Conservation (phyloP, 2,797 vertebrate species). For the Liasis olivaceus region DNA sequence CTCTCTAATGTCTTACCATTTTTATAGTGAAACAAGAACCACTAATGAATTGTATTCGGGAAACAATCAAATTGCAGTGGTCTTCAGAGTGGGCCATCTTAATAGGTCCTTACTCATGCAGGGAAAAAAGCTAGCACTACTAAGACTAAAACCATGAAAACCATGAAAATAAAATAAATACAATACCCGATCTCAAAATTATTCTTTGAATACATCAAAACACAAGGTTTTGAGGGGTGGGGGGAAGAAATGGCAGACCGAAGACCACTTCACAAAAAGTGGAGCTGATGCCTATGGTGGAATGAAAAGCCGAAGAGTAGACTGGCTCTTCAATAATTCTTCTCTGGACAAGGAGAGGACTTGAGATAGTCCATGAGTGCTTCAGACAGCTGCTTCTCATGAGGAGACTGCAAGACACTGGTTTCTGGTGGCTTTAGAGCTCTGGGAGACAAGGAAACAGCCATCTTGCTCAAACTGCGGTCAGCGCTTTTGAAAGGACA, state of each 20-base stretch:
- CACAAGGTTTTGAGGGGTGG: neutral
- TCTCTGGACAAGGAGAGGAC: neutral
- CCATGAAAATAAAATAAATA: neutral
- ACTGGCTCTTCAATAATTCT: neutral
- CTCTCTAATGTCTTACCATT: neutral
- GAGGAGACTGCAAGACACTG: neutral
- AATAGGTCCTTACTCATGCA: neutral
- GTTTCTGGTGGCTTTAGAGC: neutral
- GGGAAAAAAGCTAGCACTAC: neutral
- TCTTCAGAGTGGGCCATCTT: neutral
- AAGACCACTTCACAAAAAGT: neutral
- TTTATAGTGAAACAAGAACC: too few relatives aligned
- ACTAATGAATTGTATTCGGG: neutral
- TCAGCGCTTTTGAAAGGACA: too few relatives aligned
- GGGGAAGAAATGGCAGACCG: neutral
- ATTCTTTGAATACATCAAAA: neutral
- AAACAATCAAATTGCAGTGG: neutral
- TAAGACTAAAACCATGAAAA: neutral
- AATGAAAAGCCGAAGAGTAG: neutral
- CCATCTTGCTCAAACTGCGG: too few relatives aligned
- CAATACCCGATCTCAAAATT: neutral
- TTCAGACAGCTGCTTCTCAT: too few relatives aligned
- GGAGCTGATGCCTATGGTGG: neutral
- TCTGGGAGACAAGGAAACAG: neutral
- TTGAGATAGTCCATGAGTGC: neutral